A percentile compares a stretch with the other conserved stretches of the same genome.
phyloP scores from a whole-genome alignment of 37 sponge, comb jelly and placozoan species.

The Diacarnus erythraeanus region DNA sequence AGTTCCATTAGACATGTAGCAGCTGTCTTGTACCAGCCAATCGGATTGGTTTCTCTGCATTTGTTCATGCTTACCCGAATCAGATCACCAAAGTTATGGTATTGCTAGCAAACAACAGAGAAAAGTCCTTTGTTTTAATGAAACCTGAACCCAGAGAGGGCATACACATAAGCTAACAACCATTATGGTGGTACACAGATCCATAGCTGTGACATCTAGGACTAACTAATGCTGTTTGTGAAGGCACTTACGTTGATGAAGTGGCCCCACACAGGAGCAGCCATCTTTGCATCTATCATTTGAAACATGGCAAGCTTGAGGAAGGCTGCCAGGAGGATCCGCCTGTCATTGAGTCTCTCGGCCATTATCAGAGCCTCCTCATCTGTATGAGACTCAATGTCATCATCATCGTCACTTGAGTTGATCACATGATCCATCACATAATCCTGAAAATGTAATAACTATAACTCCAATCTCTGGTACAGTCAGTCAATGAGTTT shows the following conservation, averaged over 20 bases:
- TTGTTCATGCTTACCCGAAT: conserved; percentile 65
- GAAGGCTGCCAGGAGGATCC: conserved; percentile 78
- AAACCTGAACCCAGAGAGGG: no score
- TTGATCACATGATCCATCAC: conserved; percentile 62
- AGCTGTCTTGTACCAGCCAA: conserved; percentile 59
- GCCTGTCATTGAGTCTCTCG: conserved; percentile 72
- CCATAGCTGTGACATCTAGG: no score
- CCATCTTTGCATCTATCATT: conserved; percentile 65
- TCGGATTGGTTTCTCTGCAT: conserved; percentile 52
- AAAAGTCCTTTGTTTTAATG: no score
- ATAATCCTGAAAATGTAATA: conserved; percentile 50
- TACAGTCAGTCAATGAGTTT: no score
- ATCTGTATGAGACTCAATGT: conserved; percentile 55
- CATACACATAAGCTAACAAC: no score
- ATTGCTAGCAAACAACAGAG: conserved; percentile 35
- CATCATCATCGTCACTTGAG: conserved; percentile 38
- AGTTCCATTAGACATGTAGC: conserved; percentile 27
- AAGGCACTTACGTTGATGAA: conserved; percentile 72
- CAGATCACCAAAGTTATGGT: conserved; percentile 79
- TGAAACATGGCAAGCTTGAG: conserved; percentile 77
- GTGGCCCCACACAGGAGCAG: conserved; percentile 82
- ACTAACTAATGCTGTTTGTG: no score
- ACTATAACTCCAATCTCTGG: no score
- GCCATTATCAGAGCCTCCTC: conserved; percentile 69
- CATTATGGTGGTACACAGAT: no score